Conservation (phyloP, 92 coral and sea anemone species). For the Phenganax stokvisi region DNA sequence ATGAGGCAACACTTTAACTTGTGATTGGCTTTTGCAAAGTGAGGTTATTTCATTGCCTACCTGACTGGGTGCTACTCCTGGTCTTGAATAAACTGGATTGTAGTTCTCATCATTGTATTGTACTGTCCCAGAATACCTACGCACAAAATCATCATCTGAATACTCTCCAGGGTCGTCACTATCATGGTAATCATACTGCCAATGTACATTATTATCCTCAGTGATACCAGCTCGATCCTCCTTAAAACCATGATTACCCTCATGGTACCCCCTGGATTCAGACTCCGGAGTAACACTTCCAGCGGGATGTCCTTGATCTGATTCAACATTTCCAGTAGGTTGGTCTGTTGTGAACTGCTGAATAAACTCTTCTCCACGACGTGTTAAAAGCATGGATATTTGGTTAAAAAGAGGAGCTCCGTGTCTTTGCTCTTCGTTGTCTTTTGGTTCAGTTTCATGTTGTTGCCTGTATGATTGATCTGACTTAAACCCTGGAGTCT, state of each 20-base stretch:
- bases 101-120: conserved; percentile 16
- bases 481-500: conserved; percentile 64
- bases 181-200: conserved; percentile 5
- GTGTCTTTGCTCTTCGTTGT: neutral
- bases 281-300: conserved; percentile 6
- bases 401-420: neutral
- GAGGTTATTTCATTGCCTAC: neutral
- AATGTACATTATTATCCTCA: conserved; percentile 20
- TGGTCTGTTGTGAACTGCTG: conserved; percentile 13
- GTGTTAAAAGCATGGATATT: conserved; percentile 17
- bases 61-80: conserved; percentile 1
- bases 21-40: neutral
- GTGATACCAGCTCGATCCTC: conserved; percentile 14
- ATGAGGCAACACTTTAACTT: neutral
- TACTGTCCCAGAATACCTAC: neutral
- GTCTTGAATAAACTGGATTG: conserved; percentile 18
- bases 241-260: conserved; percentile 17
- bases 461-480: conserved; percentile 45
- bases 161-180: neutral
- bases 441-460: neutral
- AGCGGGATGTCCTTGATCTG: neutral
- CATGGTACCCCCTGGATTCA: conserved; percentile 14
- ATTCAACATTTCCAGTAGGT: neutral
- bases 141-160: conserved; percentile 8
- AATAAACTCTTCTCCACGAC: conserved; percentile 38